phyloP scores from a whole-genome alignment of 2,888 invertebrate genomes.

The Iselma pallidipennis region DNA sequence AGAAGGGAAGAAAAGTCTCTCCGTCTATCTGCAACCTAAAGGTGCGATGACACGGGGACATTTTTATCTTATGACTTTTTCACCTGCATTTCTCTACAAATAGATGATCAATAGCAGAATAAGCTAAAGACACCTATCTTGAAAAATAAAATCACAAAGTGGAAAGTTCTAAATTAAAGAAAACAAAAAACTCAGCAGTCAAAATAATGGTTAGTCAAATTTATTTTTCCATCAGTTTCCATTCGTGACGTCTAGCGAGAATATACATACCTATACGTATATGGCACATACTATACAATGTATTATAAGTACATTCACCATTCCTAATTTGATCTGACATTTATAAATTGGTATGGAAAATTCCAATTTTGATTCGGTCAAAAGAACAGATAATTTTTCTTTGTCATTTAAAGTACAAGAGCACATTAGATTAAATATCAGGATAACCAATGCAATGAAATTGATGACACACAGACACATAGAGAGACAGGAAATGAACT shows the following conservation, averaged over 20 bases:
- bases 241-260: background rate
- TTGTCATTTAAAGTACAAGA: constrained; percentile 18
- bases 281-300: no score
- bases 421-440: constrained; percentile 24
- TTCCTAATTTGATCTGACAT: background rate
- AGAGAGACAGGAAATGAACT: constrained; percentile 25
- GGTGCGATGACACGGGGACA: no score
- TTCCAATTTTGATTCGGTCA: constrained; percentile 25
- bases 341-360: constrained; percentile 16
- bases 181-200: background rate
- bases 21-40: no score
- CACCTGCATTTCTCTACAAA: no score
- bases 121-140: no score
- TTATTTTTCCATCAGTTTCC: background rate
- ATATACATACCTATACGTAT: no score
- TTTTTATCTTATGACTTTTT: no score
- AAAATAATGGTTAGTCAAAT: no score
- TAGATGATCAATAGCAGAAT: no score
- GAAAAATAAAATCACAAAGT: no score
- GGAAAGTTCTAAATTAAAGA: no score
- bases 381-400: constrained; percentile 22
- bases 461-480: constrained; percentile 20
- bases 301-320: background rate
- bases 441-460: constrained; percentile 19
- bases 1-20: no score